These are phyloP conservation scores for Pyralis farinalis DNA, from an alignment of 2,888 invertebrate species.

Conservation along the genomic window DNA sequence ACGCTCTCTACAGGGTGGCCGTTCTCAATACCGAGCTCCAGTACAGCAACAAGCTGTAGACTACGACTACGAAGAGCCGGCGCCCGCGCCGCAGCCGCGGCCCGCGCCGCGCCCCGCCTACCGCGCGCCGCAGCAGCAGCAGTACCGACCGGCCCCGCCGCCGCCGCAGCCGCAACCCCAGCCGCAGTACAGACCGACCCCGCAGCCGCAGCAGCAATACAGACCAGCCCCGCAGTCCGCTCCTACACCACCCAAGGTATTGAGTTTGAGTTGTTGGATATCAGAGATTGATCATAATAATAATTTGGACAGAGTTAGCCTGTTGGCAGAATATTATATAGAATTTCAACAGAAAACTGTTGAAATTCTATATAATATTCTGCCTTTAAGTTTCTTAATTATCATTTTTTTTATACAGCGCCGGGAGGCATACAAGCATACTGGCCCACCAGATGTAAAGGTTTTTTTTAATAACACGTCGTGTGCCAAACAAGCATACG, in stretches of 20 bases:
- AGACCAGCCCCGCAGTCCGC: constrained; percentile 36
- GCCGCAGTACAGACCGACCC: constrained; percentile 34
- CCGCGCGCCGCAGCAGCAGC: constrained; percentile 33
- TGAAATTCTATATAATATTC: too few species aligned
- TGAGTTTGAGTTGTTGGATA: too few species aligned
- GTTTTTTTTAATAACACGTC: too few species aligned
- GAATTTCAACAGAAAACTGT: too few species aligned
- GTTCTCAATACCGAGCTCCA: constrained; percentile 48
- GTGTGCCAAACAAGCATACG: too few species aligned
- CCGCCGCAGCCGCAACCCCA: constrained; percentile 31
- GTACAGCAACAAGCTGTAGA: constrained; percentile 39
- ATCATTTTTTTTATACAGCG: too few species aligned
- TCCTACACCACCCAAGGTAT: constrained; percentile 63
- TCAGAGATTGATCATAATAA: too few species aligned
- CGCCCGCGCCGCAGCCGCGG: constrained; percentile 39
- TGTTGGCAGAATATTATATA: too few species aligned
- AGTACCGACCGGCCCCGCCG: constrained; percentile 29
- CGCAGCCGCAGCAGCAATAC: constrained; percentile 39
- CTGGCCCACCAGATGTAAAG: too few species aligned
- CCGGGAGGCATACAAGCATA: too few species aligned
- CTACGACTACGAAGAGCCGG: constrained; percentile 63
- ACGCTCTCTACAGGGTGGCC: constrained; percentile 23
- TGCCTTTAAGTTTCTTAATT: too few species aligned
- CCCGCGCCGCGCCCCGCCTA: constrained; percentile 39
- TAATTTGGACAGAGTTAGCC: too few species aligned